These are phyloP conservation scores for Eurois occulta DNA, from an alignment of 2,888 invertebrate species.

Conservation along the genomic window DNA sequence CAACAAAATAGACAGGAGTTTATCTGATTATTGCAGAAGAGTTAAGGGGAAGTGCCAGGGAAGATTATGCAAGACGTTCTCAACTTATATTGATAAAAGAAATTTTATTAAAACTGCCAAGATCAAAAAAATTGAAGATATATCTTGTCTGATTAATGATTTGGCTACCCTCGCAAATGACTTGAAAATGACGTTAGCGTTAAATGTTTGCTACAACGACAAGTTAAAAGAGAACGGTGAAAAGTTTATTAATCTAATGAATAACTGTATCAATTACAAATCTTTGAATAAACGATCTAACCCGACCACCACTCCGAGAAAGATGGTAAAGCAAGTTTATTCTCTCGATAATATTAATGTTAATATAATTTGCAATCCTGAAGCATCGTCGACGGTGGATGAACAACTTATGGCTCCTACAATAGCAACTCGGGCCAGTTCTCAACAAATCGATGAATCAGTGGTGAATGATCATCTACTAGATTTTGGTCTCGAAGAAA, in stretches of 20 bases:
- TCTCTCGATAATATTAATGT: constrained; percentile 82
- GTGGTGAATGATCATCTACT: neutral
- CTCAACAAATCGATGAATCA: neutral
- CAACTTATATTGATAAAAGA: constrained; percentile 78
- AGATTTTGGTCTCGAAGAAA: constrained; percentile 35
- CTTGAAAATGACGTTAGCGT: constrained; percentile 66
- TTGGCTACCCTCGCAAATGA: constrained; percentile 66
- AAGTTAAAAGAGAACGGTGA: constrained; percentile 66
- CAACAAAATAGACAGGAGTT: constrained; percentile 76
- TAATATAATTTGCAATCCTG: constrained; percentile 80
- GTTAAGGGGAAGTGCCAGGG: constrained; percentile 82
- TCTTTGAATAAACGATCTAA: constrained; percentile 55
- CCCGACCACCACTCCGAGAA: constrained; percentile 36
- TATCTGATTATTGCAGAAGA: constrained; percentile 82
- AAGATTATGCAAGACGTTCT: constrained; percentile 77
- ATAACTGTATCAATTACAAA: constrained; percentile 64
- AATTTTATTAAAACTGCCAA: constrained; percentile 37
- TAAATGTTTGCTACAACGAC: constrained; percentile 62
- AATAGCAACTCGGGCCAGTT: neutral
- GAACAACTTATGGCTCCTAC: neutral
- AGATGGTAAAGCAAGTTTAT: constrained; percentile 72
- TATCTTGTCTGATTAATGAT: constrained; percentile 56
- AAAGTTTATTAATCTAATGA: constrained; percentile 63
- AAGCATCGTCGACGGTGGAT: constrained; percentile 33
- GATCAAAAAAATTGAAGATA: constrained; percentile 49